phyloP scores from a whole-genome alignment of 2,113 vertebrate species.

The Cephalopholis sonnerati region DNA sequence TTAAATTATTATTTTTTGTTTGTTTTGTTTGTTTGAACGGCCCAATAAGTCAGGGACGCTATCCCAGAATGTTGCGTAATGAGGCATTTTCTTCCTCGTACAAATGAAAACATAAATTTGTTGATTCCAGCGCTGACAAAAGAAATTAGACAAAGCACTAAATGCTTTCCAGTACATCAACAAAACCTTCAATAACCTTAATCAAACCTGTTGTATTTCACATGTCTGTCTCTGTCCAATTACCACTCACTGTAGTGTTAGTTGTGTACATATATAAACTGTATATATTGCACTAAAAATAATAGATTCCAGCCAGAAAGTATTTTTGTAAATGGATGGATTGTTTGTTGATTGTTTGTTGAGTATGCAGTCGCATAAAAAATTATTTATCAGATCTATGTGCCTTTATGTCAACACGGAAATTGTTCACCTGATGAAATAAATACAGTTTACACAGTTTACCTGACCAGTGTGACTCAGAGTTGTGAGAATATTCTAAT shows the following conservation, averaged over 20 bases:
- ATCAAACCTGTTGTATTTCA: neutral
- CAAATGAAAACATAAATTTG: too few relatives aligned
- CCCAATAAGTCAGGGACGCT: too few relatives aligned
- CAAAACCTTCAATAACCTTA: neutral
- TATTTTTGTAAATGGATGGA: neutral
- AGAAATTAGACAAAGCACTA: too few relatives aligned
- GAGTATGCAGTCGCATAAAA: neutral
- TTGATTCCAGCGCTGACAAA: too few relatives aligned
- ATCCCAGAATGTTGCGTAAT: too few relatives aligned
- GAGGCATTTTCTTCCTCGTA: too few relatives aligned
- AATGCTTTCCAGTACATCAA: neutral
- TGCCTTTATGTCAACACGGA: neutral
- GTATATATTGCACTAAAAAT: neutral
- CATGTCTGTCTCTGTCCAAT: neutral
- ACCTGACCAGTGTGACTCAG: neutral
- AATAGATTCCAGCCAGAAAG: neutral
- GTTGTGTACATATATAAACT: too few relatives aligned
- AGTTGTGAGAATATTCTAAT: neutral
- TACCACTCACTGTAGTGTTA: neutral
- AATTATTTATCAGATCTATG: neutral
- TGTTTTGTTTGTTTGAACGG: too few relatives aligned
- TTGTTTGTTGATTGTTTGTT: neutral
- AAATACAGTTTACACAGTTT: neutral
- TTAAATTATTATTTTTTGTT: too few relatives aligned
- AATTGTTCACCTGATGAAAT: constrained; percentile 1